Evolutionary conservation across 2,113 vertebrate species (phyloP).

Genomic region (Halcyon malimbica): DNA sequence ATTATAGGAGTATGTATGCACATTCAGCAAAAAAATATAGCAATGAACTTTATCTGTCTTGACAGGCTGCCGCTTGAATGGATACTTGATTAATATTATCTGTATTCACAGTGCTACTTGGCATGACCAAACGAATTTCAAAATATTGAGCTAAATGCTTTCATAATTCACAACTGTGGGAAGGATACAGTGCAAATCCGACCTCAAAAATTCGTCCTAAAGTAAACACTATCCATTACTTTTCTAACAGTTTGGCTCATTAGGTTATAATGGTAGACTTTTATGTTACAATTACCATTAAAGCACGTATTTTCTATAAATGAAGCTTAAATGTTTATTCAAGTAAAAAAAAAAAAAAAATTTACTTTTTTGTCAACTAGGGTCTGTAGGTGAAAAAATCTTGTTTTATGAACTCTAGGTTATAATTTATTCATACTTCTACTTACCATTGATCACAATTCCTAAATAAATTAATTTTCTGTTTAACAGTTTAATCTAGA

Average conservation of each 20-base stretch:
- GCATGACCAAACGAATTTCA: slow-evolving; percentile 29
- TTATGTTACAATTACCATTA: background rate
- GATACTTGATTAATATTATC: slow-evolving; percentile 28
- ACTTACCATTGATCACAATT: background rate
- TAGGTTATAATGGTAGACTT: background rate
- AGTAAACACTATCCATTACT: background rate
- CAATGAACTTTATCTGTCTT: background rate
- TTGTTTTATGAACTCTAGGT: background rate
- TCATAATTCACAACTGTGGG: background rate
- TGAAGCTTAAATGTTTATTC: background rate
- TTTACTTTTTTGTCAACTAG: background rate
- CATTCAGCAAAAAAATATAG: slow-evolving; percentile 28
- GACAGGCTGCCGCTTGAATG: slow-evolving; percentile 20
- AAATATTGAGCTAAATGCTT: slow-evolving; percentile 36
- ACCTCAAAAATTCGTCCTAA: background rate
- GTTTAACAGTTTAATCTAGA: background rate
- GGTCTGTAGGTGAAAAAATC: background rate
- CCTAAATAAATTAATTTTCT: background rate
- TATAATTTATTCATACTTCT: background rate
- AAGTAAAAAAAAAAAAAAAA: background rate
- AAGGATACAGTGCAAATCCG: background rate
- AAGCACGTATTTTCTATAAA: background rate
- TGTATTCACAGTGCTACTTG: slow-evolving; percentile 16
- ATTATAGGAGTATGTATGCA: background rate
- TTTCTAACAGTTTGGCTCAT: background rate